Conservation (phyloP, 2,797 vertebrate species). For the Melanotaenia maccullochi region DNA sequence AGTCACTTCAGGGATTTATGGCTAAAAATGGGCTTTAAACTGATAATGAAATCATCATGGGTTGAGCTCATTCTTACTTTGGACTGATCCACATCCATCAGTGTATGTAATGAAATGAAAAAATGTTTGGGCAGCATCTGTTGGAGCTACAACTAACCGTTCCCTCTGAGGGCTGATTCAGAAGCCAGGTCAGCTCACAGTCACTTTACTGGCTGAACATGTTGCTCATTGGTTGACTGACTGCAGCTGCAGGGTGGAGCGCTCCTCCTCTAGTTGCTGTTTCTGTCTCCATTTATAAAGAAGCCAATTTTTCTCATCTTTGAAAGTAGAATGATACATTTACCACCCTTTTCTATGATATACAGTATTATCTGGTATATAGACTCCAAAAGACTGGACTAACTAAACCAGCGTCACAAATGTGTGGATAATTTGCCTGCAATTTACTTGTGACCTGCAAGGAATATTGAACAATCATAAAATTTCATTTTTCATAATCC, state of each 20-base stretch:
- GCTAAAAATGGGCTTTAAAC: constrained; percentile 34
- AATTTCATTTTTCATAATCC: background rate
- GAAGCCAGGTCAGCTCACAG: constrained; percentile 22
- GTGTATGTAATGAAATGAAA: constrained; percentile 28
- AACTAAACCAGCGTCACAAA: constrained; percentile 25
- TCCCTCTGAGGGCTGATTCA: constrained; percentile 29
- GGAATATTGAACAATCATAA: constrained; percentile 19
- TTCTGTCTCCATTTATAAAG: constrained; percentile 49
- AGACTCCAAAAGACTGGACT: constrained; percentile 13
- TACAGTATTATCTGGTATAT: background rate
- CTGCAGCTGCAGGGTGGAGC: constrained; percentile 74
- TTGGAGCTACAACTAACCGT: constrained; percentile 15
- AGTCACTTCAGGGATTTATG: constrained; percentile 50
- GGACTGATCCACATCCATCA: constrained; percentile 28
- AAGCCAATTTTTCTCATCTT: constrained; percentile 50
- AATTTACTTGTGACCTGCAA: constrained; percentile 11
- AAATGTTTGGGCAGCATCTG: constrained; percentile 47
- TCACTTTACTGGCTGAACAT: constrained; percentile 16
- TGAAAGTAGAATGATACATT: constrained; percentile 36
- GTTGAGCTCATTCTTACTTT: constrained; percentile 32
- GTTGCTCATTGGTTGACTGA: constrained; percentile 45
- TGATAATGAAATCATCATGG: constrained; percentile 51
- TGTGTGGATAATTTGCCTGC: constrained; percentile 10
- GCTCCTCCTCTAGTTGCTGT: constrained; percentile 37
- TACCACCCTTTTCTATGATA: constrained; percentile 25